These are phyloP conservation scores for Alviniconcha strummeri DNA, from an alignment of 2,888 invertebrate genomes.

Conservation along the genomic window DNA sequence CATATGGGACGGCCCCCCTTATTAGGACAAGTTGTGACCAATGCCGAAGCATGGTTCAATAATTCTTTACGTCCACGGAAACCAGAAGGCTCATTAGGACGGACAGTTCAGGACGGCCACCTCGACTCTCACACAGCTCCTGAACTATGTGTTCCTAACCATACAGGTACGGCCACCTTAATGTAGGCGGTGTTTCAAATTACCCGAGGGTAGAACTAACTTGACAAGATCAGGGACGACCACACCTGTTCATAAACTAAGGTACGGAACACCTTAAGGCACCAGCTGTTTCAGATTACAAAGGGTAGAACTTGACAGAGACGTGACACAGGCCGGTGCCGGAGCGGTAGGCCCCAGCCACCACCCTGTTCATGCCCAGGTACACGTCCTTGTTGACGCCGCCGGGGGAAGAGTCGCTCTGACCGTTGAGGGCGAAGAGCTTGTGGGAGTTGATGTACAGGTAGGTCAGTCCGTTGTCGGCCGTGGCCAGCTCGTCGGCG, in stretches of 20 bases:
- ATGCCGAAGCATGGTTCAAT: too few species aligned
- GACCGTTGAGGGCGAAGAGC: slow-evolving; percentile 40
- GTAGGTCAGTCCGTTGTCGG: slow-evolving; percentile 17
- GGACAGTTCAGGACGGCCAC: too few species aligned
- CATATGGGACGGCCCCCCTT: too few species aligned
- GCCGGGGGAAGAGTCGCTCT: slow-evolving; percentile 27
- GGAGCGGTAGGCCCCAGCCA: slow-evolving; percentile 17
- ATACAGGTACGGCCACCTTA: not conserved
- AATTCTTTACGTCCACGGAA: too few species aligned
- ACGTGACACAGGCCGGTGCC: slow-evolving; percentile 39
- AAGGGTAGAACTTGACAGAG: slow-evolving; percentile 21
- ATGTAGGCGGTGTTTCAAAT: not conserved
- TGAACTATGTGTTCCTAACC: too few species aligned
- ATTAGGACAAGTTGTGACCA: too few species aligned
- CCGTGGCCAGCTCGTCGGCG: slow-evolving; percentile 22
- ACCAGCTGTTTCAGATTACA: not conserved
- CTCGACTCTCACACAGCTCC: too few species aligned
- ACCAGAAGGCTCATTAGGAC: too few species aligned
- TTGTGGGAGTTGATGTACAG: slow-evolving; percentile 30
- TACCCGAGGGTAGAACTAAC: too few species aligned
- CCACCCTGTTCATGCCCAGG: slow-evolving; percentile 38
- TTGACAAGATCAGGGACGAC: too few species aligned
- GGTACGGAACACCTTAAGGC: too few species aligned
- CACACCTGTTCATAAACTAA: too few species aligned
- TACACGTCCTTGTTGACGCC: slow-evolving; percentile 38